Base-by-base conservation (phyloP, 2,113 vertebrate genomes). In the Solea solea region DNA sequence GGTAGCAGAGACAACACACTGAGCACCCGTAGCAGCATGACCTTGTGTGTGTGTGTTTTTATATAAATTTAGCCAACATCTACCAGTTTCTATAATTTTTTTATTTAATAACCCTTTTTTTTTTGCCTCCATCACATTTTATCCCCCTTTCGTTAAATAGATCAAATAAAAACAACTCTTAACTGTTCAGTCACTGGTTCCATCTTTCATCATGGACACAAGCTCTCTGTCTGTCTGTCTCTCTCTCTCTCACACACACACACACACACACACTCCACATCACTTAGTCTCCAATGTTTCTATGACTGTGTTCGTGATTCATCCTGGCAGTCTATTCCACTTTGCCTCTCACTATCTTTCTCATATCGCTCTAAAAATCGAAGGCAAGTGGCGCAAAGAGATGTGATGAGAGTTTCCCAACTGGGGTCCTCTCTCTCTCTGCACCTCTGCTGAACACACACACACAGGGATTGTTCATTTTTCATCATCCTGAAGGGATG, bases 331-430 rank as follows among this genome's bases (percentile, higher is more conserved):
- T 84, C 72, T 16, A 78, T 83, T 81, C 46, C 69, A 71, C 75
- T 87, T 84, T 50, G 45, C 78, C 61, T 58, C 53, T 72, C 75
- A 76, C 78, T 58, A 44, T 82, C 72, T 69, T 84, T 80, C 71
- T 85, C 78, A 78, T 83, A 80, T 82, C 83, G 74, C 61, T 82
- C 76, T 44, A 64, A 84, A 82, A 83, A 86, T 85, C 50, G 63
- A 85, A 89, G 78, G 77, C 44, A 70, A 78, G 76, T 71, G 34
- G 52, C 73, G 53, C 56, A 72, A 68, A 39, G 56, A 72, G 80
- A 58, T 72, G 80, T 71, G 70, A 66, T 58, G 63, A 72, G 60
- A 79, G 78, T 39, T n/a, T 71, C 6, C 56, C 74, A 52, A 45
- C 49, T 16, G 78, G 60, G 72, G 72, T 34, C 5, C 34, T 34